Evolutionary conservation across 2,797 vertebrate species (phyloP), one percentile per base, ranked within the genome.

Genomic region (Alexandromys oeconomus): DNA sequence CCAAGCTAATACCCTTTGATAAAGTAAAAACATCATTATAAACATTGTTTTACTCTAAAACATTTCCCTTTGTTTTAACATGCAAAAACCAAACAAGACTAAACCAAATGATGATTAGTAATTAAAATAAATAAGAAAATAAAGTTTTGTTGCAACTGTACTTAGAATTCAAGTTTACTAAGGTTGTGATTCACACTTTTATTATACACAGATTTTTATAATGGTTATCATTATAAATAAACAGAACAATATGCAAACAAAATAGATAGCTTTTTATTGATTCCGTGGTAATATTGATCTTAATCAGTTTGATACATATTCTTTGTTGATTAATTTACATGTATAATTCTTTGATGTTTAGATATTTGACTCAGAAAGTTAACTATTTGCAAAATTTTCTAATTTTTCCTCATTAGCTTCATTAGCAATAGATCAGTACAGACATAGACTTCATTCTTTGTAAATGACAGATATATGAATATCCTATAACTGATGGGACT

Each of bases 401-500:
- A 63, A 80, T 71, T 27, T n/a, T 94, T 84, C 77, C 92, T 88
- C 73, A 88, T 73, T 78, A 96, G 37, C 43, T 85, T 65, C 63
- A 1, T 37, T 69, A 37, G 21, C 31, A 86, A n/a, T 90, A 63
- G 82, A 48, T 81, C 40, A 89, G 1, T 81, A 73, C 54, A 88
- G 94, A 92, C 2, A 27, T 73, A 23, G 67, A 67, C 31, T 94
- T 95, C 57, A 84, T 89, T 96, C 15, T 88, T 96, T 91, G 80
- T 79, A 92, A 87, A 15, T 74, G n/a, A 10, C 78, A 1, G 31
- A 48, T 93, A 54, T 61, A 89, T 91, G 19, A 87, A 87, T 94
- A 65, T 76, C 82, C 67, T 51, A 91, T 73, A 77, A 92, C 54
- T 74, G 87, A 69, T 61, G 86, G 80, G 65, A 11, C 43, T 51